Evolutionary conservation across 2,113 vertebrate species (phyloP).

Genomic region (Psittacara wagleri): DNA sequence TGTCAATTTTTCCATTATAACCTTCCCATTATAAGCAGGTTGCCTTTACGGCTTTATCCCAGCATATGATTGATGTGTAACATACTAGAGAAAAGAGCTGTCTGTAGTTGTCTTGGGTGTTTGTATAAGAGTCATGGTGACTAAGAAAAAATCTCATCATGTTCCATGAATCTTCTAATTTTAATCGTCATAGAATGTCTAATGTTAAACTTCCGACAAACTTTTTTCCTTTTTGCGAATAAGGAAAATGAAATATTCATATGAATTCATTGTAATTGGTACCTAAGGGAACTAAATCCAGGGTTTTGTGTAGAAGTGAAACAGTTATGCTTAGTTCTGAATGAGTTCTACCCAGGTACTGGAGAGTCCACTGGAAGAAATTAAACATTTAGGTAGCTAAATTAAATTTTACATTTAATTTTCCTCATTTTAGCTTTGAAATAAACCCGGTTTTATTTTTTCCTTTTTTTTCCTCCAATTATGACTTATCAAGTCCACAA

Average conservation of each 20-base stretch:
- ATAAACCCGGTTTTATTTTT: background rate
- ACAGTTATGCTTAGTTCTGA: background rate
- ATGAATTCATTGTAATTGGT: background rate
- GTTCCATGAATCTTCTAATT: background rate
- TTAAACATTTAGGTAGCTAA: background rate
- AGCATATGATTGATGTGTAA: background rate
- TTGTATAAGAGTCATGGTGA: background rate
- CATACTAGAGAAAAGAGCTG: background rate
- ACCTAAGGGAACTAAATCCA: background rate
- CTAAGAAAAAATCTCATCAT: background rate
- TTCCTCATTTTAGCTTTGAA: background rate
- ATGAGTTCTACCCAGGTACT: background rate
- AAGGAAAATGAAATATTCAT: background rate
- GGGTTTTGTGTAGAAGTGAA: background rate
- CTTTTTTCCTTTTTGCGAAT: background rate
- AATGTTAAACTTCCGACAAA: background rate
- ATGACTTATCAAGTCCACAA: rapidly evolving
- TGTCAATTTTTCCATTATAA: background rate
- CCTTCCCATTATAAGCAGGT: background rate
- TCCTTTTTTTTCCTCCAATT: background rate
- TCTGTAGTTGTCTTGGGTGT: background rate
- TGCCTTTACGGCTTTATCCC: background rate
- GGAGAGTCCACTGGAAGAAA: background rate
- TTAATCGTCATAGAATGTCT: background rate
- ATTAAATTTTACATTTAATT: background rate